A percentile compares a stretch with the other conserved stretches of the same genome.
Evolutionary conservation across 1,140 invertebrate genomes (phyloP).

Genomic region (Magallana angulata): DNA sequence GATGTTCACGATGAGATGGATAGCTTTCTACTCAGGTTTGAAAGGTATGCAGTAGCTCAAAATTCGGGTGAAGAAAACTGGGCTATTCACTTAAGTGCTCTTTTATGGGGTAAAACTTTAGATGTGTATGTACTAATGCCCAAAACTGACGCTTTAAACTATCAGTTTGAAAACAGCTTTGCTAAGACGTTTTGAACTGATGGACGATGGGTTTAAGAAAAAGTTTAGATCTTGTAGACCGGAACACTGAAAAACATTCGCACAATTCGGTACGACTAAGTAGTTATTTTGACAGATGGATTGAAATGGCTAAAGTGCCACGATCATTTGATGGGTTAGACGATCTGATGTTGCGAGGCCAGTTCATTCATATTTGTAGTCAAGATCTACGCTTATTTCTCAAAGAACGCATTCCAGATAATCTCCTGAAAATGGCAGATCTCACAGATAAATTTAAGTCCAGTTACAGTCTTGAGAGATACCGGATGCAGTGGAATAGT

Average conservation of each 20-base stretch:
- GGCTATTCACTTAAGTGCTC: slow-evolving; percentile 50
- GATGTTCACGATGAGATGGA: slow-evolving; percentile 59
- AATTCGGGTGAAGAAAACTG: slow-evolving; percentile 49
- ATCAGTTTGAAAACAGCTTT: slow-evolving; percentile 59
- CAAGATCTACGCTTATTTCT: slow-evolving; percentile 45
- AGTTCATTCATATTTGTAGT: slow-evolving; percentile 47
- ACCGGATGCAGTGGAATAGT: slow-evolving; percentile 48
- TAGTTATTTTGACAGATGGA: slow-evolving; percentile 36
- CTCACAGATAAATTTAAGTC: slow-evolving; percentile 49
- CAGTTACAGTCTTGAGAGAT: slow-evolving; percentile 51
- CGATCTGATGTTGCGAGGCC: slow-evolving; percentile 43
- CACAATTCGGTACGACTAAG: slow-evolving; percentile 32
- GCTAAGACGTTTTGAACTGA: slow-evolving; percentile 57
- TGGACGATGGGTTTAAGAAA: slow-evolving; percentile 57
- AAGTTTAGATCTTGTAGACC: slow-evolving; percentile 53
- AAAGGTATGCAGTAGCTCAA: slow-evolving; percentile 47
- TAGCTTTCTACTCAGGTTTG: slow-evolving; percentile 48
- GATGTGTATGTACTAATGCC: slow-evolving; percentile 60
- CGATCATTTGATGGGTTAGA: background rate
- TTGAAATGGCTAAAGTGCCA: slow-evolving; percentile 41
- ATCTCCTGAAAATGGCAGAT: slow-evolving; percentile 46
- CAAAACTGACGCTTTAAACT: slow-evolving; percentile 49
- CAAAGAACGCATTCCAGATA: slow-evolving; percentile 46
- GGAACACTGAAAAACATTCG: slow-evolving; percentile 55
- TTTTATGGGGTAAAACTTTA: slow-evolving; percentile 58